Evolutionary conservation across 2,888 invertebrate species (phyloP), one percentile per base, ranked within the genome.

Genomic region (Diaphora mendica): DNA sequence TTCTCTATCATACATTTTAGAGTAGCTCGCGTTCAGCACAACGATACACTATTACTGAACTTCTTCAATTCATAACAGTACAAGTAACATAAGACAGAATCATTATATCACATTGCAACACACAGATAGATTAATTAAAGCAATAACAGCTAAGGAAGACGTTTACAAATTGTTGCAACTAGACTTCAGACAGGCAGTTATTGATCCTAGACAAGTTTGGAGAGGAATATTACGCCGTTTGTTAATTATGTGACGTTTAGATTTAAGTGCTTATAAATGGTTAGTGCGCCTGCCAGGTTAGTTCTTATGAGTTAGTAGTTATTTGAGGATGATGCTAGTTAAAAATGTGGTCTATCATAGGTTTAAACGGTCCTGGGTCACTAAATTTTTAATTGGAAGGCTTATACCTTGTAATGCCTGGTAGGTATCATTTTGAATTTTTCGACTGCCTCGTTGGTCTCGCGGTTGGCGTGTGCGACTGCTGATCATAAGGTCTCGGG

Each of bases 131-230:
- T 83, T 83, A 83, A 85, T 86, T 71, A 78, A 78, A 78, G 70
- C 72, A 71, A 72, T 74, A 76, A 83, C 79, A 85, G 79, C 77
- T 73, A 64, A 71, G 67, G 62, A 76, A 77, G 79, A 77, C 79
- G 59, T 70, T 78, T 69, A 81, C 82, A 82, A 85, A 82, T 82
- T 80, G 76, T 75, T 70, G 71, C 78, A 81, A 82, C 77, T 74
- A 81, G 75, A 75, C 76, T 64, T n/a, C 5, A 30, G 64, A 72
- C 67, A 62, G 69, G 42, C 68, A 55, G 62, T 51, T 68, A 55
- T 65, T 72, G 65, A 70, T 72, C 64, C 64, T 64, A 68, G 67
- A 48, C 48, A 64, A 44, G 64, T 72, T 59, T 42, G 35, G 17
- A 59, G 42, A 39, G 39, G 44, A 33, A 62, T 23, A 68, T 64